phyloP scores from a whole-genome alignment of 2,797 vertebrate genomes.

The Molossus molossus region DNA sequence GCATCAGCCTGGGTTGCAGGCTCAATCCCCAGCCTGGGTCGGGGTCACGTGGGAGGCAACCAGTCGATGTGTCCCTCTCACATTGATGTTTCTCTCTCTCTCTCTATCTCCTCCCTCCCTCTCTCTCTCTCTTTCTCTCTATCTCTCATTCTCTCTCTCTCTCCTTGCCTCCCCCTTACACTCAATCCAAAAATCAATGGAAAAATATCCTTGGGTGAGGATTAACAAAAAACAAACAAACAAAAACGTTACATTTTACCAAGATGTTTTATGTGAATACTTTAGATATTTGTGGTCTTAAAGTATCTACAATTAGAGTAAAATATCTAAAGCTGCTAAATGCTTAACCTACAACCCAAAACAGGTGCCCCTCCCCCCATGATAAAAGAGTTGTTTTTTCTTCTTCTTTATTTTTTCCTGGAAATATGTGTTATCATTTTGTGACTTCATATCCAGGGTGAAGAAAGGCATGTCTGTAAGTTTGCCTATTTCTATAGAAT shows the following conservation, averaged over 20 bases:
- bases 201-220: too few relatives aligned
- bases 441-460: neutral
- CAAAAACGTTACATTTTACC: neutral
- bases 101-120: too few relatives aligned
- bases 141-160: too few relatives aligned
- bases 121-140: too few relatives aligned
- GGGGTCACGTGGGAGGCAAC: too few relatives aligned
- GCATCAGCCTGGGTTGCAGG: too few relatives aligned
- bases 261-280: conserved; percentile 11
- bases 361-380: neutral
- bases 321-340: conserved; percentile 65
- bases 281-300: conserved; percentile 71
- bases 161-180: too few relatives aligned
- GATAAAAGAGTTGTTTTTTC: neutral
- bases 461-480: neutral
- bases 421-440: conserved; percentile 8
- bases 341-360: conserved; percentile 44
- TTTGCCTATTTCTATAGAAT: neutral
- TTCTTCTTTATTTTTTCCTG: neutral
- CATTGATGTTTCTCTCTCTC: too few relatives aligned
- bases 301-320: conserved; percentile 66
- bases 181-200: too few relatives aligned
- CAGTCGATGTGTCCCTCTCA: too few relatives aligned
- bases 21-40: too few relatives aligned
- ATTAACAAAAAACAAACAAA: too few relatives aligned